A percentile compares a stretch with the other conserved stretches of the same genome.
phyloP scores from a whole-genome alignment of 2,797 vertebrate species.

The Spatula clypeata region DNA sequence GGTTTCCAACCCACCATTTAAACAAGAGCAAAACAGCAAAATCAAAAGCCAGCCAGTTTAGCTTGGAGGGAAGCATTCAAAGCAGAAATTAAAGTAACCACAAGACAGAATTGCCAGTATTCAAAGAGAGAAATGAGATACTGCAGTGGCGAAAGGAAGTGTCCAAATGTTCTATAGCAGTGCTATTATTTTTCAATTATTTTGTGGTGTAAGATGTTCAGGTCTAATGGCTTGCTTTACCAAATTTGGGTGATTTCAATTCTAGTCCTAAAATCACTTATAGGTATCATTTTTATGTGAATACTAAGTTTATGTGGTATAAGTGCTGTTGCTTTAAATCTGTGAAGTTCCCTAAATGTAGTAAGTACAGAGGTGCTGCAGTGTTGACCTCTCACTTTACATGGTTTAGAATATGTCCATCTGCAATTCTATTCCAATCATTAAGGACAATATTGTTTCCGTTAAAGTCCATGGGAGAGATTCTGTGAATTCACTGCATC shows the following conservation, averaged over 20 bases:
- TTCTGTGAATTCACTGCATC: background rate
- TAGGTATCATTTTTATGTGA: background rate
- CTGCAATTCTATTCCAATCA: background rate
- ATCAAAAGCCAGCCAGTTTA: constrained; percentile 51
- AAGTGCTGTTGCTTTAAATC: background rate
- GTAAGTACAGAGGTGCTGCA: background rate
- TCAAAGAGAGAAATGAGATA: constrained; percentile 56
- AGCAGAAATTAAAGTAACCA: constrained; percentile 68
- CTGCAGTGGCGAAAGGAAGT: constrained; percentile 15
- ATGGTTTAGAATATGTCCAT: background rate
- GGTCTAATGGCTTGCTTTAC: background rate
- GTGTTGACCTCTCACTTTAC: background rate
- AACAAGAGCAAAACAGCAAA: constrained; percentile 63
- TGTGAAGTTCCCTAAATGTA: background rate
- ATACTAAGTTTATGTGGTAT: background rate
- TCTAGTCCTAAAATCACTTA: background rate
- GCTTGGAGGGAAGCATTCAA: constrained; percentile 65
- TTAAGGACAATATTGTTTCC: background rate
- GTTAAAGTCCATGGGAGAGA: background rate
- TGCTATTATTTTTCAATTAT: constrained; percentile 1
- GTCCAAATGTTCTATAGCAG: background rate
- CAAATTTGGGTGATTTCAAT: background rate
- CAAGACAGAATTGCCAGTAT: constrained; percentile 41
- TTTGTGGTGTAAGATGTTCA: background rate
- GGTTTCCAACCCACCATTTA: constrained; percentile 55